These are phyloP conservation scores for Cassiopea andromeda DNA, from an alignment of 30 jellyfish, hydroid and myxozoan genomes.

Conservation along the genomic window DNA sequence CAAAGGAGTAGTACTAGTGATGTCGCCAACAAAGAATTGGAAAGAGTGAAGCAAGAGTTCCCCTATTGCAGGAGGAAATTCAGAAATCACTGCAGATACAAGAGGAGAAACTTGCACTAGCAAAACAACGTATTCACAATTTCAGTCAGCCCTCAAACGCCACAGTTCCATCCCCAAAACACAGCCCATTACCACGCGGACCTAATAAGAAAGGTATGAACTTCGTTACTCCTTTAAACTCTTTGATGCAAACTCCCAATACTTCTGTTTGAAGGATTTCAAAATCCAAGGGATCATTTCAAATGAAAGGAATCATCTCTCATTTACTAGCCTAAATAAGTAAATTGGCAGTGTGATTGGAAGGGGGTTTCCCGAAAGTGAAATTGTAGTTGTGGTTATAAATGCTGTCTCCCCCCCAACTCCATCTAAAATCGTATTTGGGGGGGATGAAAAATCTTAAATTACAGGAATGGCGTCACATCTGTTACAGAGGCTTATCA, in stretches of 20 bases:
- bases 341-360: slow-evolving; percentile 50
- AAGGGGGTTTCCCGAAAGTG: slow-evolving; percentile 46
- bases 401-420: slow-evolving; percentile 32
- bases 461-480: slow-evolving; percentile 34
- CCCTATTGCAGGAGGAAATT: not conserved
- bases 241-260: not conserved
- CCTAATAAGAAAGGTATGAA: slow-evolving; percentile 17
- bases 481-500: slow-evolving; percentile 57
- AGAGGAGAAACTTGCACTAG: not conserved
- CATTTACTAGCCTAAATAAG: slow-evolving; percentile 30
- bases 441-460: slow-evolving; percentile 41
- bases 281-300: slow-evolving; percentile 53
- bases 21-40: not conserved
- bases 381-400: slow-evolving; percentile 42
- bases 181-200: slow-evolving; percentile 2
- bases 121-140: not conserved
- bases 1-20: not conserved
- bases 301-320: slow-evolving; percentile 30
- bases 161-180: not conserved
- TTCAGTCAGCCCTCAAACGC: slow-evolving; percentile 12
- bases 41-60: not conserved
- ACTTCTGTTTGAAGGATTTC: slow-evolving; percentile 43
- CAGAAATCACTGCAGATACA: not conserved
- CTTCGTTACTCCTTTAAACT: slow-evolving; percentile 21
- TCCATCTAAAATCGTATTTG: slow-evolving; percentile 54